Conservation (phyloP, 2,888 invertebrate species). For the Pristionchus mayeri region DNA sequence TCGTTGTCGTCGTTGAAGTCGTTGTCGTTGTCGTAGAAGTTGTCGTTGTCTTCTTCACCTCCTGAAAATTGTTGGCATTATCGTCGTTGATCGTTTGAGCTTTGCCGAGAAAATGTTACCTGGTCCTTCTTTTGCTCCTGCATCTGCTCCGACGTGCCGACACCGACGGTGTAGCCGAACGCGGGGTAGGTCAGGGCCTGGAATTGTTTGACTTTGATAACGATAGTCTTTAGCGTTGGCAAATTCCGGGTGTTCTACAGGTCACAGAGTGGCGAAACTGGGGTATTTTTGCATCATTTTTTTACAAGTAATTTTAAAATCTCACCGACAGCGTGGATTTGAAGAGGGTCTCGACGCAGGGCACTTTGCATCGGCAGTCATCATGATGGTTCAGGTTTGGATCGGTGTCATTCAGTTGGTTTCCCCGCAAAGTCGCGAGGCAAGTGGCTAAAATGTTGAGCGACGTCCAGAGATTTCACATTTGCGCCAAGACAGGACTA, state of each 20-base stretch:
- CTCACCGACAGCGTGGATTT: slow-evolving; percentile 7
- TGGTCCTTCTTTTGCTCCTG: slow-evolving; percentile 7
- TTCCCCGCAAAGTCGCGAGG: slow-evolving; percentile 5
- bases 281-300: too few relatives aligned
- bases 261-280: background rate
- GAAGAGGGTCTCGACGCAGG: slow-evolving; percentile 39
- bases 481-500: too few relatives aligned
- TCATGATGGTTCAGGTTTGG: background rate
- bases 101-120: slow-evolving; percentile 8
- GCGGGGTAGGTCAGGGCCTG: slow-evolving; percentile 38
- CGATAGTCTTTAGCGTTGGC: too few relatives aligned
- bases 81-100: background rate
- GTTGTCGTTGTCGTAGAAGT: background rate
- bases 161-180: slow-evolving; percentile 46
- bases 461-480: too few relatives aligned
- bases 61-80: too few relatives aligned
- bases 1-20: background rate
- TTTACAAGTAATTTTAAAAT: too few relatives aligned
- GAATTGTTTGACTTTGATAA: background rate
- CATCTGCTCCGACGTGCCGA: slow-evolving; percentile 31
- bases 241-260: background rate
- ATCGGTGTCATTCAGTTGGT: slow-evolving; percentile 18
- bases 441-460: slow-evolving; percentile 20
- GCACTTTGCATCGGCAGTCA: slow-evolving; percentile 20
- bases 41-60: background rate